These are phyloP conservation scores for Sarcophaga peregrina DNA, from an alignment of 1,140 invertebrate species.

Conservation along the genomic window DNA sequence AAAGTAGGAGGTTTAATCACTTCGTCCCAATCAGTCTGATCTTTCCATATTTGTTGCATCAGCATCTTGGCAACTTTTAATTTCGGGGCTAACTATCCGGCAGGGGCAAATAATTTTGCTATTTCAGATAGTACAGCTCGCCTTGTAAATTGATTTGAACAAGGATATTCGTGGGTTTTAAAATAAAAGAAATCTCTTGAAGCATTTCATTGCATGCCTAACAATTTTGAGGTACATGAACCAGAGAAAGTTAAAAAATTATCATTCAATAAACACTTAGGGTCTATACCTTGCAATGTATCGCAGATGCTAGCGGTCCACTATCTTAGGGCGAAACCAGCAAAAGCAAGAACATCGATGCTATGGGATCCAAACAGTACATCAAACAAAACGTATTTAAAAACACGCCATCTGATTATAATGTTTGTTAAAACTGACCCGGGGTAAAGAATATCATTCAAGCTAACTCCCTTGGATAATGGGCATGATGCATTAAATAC, in stretches of 20 bases:
- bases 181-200: no score
- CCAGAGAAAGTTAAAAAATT: no score
- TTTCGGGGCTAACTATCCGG: neutral
- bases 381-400: neutral
- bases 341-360: neutral
- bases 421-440: neutral
- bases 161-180: no score
- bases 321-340: neutral
- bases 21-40: constrained; percentile 6
- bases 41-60: constrained; percentile 10
- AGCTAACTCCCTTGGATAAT: constrained; percentile 42
- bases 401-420: neutral
- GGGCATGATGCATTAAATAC: constrained; percentile 49
- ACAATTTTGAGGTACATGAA: no score
- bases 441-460: neutral
- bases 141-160: neutral
- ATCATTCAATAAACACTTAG: no score
- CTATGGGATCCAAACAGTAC: neutral
- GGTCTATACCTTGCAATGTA: no score
- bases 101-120: neutral
- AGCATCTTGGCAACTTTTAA: neutral
- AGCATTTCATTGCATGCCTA: no score
- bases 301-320: neutral
- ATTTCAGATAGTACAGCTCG: neutral
- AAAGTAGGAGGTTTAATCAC: neutral